Percentiles rank a stretch among this genome's conserved stretches.
Evolutionary conservation across 1,140 invertebrate species (phyloP).

Genomic region (Bombus impatiens): DNA sequence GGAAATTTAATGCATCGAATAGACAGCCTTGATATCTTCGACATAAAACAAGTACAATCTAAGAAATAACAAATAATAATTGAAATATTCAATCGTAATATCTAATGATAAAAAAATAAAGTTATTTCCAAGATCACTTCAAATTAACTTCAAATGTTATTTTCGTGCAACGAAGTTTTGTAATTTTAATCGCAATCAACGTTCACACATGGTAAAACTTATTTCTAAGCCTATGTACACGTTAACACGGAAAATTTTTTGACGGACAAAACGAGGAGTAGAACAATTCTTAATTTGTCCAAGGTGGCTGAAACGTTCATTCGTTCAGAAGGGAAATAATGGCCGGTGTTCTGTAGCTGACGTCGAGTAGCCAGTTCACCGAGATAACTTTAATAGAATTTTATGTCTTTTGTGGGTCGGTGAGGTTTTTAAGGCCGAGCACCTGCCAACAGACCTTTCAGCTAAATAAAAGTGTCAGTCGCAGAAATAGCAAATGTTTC

Average conservation of each 20-base stretch:
- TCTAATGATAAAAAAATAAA: neutral
- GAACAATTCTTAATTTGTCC: constrained; percentile 40
- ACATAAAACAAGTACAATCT: too few species aligned
- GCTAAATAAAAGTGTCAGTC: constrained; percentile 46
- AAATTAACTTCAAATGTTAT: neutral
- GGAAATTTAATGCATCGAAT: neutral
- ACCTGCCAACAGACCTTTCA: constrained; percentile 43
- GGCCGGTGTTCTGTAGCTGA: constrained; percentile 32
- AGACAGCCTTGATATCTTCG: neutral
- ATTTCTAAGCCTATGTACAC: neutral
- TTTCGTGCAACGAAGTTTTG: neutral
- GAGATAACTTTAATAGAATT: constrained; percentile 57
- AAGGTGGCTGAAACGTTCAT: constrained; percentile 28
- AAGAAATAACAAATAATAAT: neutral
- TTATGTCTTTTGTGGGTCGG: constrained; percentile 43
- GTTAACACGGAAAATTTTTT: neutral
- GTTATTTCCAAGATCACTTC: too few species aligned
- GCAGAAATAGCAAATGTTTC: constrained; percentile 39
- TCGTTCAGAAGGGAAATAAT: constrained; percentile 40
- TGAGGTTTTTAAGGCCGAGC: constrained; percentile 31
- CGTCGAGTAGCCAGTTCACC: constrained; percentile 50
- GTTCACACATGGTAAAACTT: neutral
- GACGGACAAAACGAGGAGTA: too few species aligned
- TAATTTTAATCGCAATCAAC: neutral
- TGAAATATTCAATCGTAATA: neutral